Base-by-base conservation (phyloP, 2,888 invertebrate genomes). In the Gonocerus acuteangulatus region DNA sequence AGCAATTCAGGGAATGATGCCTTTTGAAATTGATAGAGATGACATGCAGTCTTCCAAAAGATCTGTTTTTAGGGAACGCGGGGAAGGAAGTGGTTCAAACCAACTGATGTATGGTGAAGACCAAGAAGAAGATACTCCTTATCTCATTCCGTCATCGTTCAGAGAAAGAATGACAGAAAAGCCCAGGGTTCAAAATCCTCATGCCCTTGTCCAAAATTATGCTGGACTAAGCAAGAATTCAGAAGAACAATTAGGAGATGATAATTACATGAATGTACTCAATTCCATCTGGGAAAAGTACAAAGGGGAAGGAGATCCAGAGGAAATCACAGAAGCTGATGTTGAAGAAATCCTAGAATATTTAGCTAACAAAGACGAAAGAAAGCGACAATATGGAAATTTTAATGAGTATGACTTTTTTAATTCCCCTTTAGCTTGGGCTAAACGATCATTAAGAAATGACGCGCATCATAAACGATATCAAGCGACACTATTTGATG, bases 211-310 rank as follows among this genome's bases (percentile, higher is more conserved):
- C 4, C 47, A 60, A 49, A 66, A 63, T 34, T 66, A 45, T 49
- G 67, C 52, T 13, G 66, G 62, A 11, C 47, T 66, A 11, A 60
- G 61, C 18, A 49, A 64, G 19, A 61, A 66, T 27, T 36, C 51
- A 19, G 63, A 64, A 15, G 62, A 61, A 23, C 48, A 39, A 39
- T 49, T 58, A n/a, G 70, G 69, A 19, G 70, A 69, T 23, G 77
- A 76, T 60, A 78, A 80, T 66, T 82, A 82, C 68, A 76, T 79
- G 4, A 73, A 79, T 47, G 73, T 81, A 18, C 70, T 83, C 48
- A 76, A 78, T 58, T 77, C 80, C 66, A 73, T 82, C 9, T 82
- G 80, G 79, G 77, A 79, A 27, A 80, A 80, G 70, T 81, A 81
- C 68, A 78, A 78, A 69, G 76, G 74, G 52, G 74, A 75, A 57